Base-by-base conservation (phyloP, 2,888 invertebrate genomes). In the Anthophora plumipes region DNA sequence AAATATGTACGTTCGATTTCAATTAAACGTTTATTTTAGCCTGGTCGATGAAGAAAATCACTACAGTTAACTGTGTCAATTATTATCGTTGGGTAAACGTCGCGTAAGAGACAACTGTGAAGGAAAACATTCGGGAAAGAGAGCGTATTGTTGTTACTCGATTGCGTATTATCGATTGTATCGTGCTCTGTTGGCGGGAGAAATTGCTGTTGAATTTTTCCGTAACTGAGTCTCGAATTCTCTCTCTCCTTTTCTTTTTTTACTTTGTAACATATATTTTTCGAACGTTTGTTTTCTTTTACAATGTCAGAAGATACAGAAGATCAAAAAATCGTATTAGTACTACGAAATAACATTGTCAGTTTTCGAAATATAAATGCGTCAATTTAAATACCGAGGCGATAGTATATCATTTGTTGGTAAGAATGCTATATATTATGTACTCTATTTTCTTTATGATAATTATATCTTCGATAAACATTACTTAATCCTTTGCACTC, bases 11-110 rank as follows among this genome's bases (percentile, higher is more conserved):
- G 78, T 64, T 85, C 84, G 80, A 85, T 85, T 89, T 88, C 89
- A 87, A 90, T 90, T 89, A 90, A 90, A 87, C 82, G 87, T 87
- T 88, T 82, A 85, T 82, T 84, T 80, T 77, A 69, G 73, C 69
- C 52, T 20, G 12, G 17, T 22, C 75, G 55, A 46, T 54, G 80
- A 79, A 75, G 82, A 74, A 82, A 78, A 31, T 31, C 31, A 31
- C 78, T 81, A 73, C 77, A 67, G 79, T 77, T 81, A 72, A n/a
- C 55, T 64, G 61, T 55, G 48, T 63, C 59, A 63, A 74, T 68
- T 68, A 60, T 64, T 64, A 67, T 67, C 25, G 50, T 8, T 5
- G 48, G 46, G 20, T 14, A 50, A 50, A 20, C 20, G 22, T 17
- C 57, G 20, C 39, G 22, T 48, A 20, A 37, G 20, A 1, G 52